These are phyloP conservation scores for Rhyacophila brunnea DNA, from an alignment of 1,140 invertebrate species.

Conservation along the genomic window DNA sequence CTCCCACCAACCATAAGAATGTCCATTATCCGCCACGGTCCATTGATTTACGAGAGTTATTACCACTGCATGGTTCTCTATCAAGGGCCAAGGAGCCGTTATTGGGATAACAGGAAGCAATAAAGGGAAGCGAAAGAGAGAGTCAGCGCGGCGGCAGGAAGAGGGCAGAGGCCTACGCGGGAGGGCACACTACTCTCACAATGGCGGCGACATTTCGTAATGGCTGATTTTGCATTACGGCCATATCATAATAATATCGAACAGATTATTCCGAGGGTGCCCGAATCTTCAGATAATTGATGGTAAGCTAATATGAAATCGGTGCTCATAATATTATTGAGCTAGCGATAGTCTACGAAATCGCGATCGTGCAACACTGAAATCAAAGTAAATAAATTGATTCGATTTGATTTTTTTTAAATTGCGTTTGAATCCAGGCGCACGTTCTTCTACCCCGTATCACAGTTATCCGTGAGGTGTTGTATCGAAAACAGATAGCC, in stretches of 20 bases:
- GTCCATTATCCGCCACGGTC: constrained; percentile 53
- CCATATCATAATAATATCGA: neutral
- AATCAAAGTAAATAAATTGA: too few species aligned
- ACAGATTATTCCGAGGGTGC: too few species aligned
- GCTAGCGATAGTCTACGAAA: too few species aligned
- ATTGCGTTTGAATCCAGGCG: too few species aligned
- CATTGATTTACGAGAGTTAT: constrained; percentile 48
- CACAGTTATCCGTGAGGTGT: too few species aligned
- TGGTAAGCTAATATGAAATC: too few species aligned
- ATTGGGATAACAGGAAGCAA: constrained; percentile 52
- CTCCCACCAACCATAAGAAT: constrained; percentile 48
- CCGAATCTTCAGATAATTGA: too few species aligned
- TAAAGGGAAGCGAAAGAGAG: constrained; percentile 39
- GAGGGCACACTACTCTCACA: constrained; percentile 12
- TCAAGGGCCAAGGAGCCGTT: constrained; percentile 37
- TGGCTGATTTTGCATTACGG: constrained; percentile 11
- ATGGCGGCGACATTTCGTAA: constrained; percentile 14
- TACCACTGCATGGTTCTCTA: constrained; percentile 34
- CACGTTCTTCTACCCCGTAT: too few species aligned
- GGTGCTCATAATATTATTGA: too few species aligned
- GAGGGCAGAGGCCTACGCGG: constrained; percentile 8
- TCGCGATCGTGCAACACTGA: too few species aligned
- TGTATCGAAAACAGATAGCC: too few species aligned
- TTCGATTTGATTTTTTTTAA: too few species aligned
- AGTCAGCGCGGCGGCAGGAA: constrained; percentile 5